Conservation (phyloP, 1,140 invertebrate species). For the Piezodorus guildinii region DNA sequence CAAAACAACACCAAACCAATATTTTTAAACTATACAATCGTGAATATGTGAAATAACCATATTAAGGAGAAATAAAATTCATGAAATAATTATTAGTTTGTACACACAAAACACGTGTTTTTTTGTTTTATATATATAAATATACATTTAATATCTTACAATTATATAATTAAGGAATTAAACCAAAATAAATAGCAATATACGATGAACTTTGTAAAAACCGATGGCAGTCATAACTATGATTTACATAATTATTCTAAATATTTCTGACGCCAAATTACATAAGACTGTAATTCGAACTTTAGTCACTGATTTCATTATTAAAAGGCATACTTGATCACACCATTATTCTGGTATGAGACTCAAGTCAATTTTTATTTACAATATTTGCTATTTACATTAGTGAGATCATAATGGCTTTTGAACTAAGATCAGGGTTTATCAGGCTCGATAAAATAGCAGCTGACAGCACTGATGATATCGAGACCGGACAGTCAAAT, state of each 20-base stretch:
- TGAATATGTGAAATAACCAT: not conserved
- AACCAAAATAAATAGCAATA: constrained; percentile 8
- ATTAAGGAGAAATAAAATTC: not conserved
- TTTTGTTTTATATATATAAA: not conserved
- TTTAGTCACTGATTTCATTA: not conserved
- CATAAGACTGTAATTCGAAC: not conserved
- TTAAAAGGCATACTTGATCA: not conserved
- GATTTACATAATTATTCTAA: not conserved
- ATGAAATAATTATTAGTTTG: constrained; percentile 1
- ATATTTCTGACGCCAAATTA: constrained; percentile 1
- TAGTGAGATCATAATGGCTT: constrained; percentile 10
- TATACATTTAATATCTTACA: constrained; percentile 13
- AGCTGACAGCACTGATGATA: not conserved
- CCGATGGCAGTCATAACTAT: constrained; percentile 9
- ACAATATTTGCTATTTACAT: constrained; percentile 8
- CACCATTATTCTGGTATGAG: not conserved
- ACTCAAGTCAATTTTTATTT: not conserved
- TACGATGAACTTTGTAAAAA: not conserved
- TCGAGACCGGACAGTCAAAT: not conserved
- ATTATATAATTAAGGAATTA: not conserved
- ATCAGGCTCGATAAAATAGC: not conserved
- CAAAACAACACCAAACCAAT: constrained; percentile 7
- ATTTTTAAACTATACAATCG: not conserved
- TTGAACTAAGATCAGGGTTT: not conserved
- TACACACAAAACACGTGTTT: not conserved